Base-by-base conservation (phyloP, 2,888 invertebrate species). In the Polietes domitor region DNA sequence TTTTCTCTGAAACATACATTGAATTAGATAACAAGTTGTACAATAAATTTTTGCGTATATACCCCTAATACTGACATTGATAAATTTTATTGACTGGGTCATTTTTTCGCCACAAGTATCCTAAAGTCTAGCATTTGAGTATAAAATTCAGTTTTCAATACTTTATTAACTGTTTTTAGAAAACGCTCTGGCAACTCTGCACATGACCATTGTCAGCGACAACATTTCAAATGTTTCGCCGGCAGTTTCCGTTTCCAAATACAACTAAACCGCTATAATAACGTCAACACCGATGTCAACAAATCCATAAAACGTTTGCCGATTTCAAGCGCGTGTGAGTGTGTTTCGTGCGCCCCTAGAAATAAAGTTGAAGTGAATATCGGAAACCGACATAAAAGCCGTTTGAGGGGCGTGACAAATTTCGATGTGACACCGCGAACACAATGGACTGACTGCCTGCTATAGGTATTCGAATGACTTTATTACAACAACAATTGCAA, bases 391-490 rank as follows among this genome's bases (percentile, higher is more conserved):
- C 12, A 63, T 32, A 61, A 28, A 68, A 70, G 50, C 85, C 86
- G 87, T 85, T 61, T 88, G 85, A 89, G 90, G 89, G 89, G 90
- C 89, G 90, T 89, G 90, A 90, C 90, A 89, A 89, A 89, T 89
- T 87, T 86, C 9, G 24, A 86, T 82, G 74, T 80, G 73, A 83
- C 75, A 78, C 65, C 63, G 71, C 80, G 12, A 28, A 28, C 17
- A 61, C 41, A 65, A 65, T 65, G 65, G 21, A 32, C 17, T n/a
- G n/a, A n/a, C 3, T n/a, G 28, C n/a, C n/a, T 19, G 58, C 12
- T 2, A 68, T 43, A 28, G 24, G 68, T 68, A 68, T 68, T 12
- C 37, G 37, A 65, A 81, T 81, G 78, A 84, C 75, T 84, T 81
- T 81, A 84, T 81, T 78, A 70, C 78, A 74, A 80, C 77, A 76